Evolutionary conservation across 2,113 vertebrate genomes (phyloP), one percentile per base, ranked within the genome.

Genomic region (Misgurnus mizolepis): DNA sequence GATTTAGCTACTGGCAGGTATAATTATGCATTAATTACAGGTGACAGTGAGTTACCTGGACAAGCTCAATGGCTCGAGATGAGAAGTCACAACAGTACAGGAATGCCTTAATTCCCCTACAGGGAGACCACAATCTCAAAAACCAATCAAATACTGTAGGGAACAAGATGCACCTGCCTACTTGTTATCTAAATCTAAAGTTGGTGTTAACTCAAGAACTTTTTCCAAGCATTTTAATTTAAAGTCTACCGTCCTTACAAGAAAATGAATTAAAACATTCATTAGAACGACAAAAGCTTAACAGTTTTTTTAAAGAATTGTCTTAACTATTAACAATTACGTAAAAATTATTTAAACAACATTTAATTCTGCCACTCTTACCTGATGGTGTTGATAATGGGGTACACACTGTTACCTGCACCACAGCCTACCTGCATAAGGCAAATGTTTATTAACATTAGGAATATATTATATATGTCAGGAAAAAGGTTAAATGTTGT

Each of bases 81-180:
- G 96, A 95, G 89, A 98, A 97, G 92, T 98, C 96, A 92, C 95
- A 98, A 84, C 95, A 97, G 90, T 96, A 97, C 1, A 98, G 85
- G 89, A 97, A 98, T 47, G 89, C 88, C 71, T 90, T 88, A 56
- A 90, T 92, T 82, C 86, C 83, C 86, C 92, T 93, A 86, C 90
- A 89, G 90, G 18, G 14, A 17, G 53, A 56, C 53, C 14, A 56
- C 53, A 58, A 12, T 55, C 15, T 5, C 11, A 56, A 41, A 49
- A 49, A 47, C 15, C 6, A 61, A 56, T 45, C 0, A 27, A 22
- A 67, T 45, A 67, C 43, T 45, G 43, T 4, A 3, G 43, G 43
- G 3, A 34, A 34, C 1, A 45, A 47, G 41, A 60, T 74, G 43
- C 10, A 18, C 4, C 15, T 17, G 69, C 6, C 15, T 69, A 50